These are phyloP conservation scores for Chloroclystis v-ata DNA, from an alignment of 2,888 invertebrate genomes.

Conservation along the genomic window DNA sequence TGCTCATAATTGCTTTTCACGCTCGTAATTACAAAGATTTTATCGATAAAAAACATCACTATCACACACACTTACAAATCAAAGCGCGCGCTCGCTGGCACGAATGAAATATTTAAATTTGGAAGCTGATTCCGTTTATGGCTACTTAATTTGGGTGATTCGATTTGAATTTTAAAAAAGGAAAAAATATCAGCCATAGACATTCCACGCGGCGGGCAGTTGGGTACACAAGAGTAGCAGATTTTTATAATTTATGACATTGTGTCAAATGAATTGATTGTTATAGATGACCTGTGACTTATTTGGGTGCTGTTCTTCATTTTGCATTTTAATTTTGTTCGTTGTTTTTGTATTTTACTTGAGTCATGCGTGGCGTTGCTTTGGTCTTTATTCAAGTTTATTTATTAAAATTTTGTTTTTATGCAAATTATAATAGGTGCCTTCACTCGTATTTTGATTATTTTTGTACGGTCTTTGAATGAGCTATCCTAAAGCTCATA, in stretches of 20 bases:
- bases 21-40: slow-evolving; percentile 20
- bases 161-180: slow-evolving; percentile 74
- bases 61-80: slow-evolving; percentile 59
- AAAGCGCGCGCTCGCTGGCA: slow-evolving; percentile 62
- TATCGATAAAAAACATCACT: slow-evolving; percentile 38
- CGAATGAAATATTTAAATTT: slow-evolving; percentile 78
- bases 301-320: slow-evolving; percentile 14
- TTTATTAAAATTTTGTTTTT: no score
- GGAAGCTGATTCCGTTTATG: slow-evolving; percentile 79
- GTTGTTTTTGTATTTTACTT: slow-evolving; percentile 4
- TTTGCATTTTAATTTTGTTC: slow-evolving; percentile 14
- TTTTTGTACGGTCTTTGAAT: no score
- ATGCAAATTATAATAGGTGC: no score
- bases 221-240: slow-evolving; percentile 31
- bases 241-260: slow-evolving; percentile 36
- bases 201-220: slow-evolving; percentile 53
- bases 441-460: no score
- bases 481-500: no score
- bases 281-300: slow-evolving; percentile 28
- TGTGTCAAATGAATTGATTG: slow-evolving; percentile 31
- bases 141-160: slow-evolving; percentile 79
- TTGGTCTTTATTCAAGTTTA: no score
- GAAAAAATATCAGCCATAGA: slow-evolving; percentile 59
- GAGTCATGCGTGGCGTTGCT: background rate
- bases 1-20: slow-evolving; percentile 22